A percentile compares a stretch with the other conserved stretches of the same genome.
Conservation (phyloP, 2,113 vertebrate genomes). For the Austrofundulus limnaeus region DNA sequence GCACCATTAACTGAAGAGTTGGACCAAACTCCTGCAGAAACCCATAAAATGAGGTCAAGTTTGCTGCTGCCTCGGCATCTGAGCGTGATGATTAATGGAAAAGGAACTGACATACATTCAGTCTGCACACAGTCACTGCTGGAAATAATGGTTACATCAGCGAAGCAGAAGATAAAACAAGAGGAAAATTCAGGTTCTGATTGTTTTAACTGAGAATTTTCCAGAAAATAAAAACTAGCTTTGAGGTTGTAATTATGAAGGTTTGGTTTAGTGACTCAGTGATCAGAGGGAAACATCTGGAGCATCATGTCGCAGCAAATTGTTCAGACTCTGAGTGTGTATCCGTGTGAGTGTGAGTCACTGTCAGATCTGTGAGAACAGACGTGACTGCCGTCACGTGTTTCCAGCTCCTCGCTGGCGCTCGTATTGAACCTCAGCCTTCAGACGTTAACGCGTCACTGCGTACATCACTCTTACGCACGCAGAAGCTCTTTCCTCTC, state of each 20-base stretch:
- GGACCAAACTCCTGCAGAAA: constrained; percentile 14
- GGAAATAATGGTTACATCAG: not conserved
- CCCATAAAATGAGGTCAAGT: constrained; percentile 40
- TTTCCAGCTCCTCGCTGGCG: constrained; percentile 22
- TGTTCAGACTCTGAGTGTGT: constrained; percentile 17
- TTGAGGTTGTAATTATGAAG: constrained; percentile 2
- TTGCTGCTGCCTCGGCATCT: constrained; percentile 23
- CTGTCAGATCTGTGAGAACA: constrained; percentile 52
- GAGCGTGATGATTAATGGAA: constrained; percentile 28
- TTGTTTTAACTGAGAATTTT: not conserved
- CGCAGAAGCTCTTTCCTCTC: constrained; percentile 15
- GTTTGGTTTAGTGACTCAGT: constrained; percentile 10
- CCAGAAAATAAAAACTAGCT: not conserved
- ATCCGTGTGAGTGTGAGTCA: constrained; percentile 5
- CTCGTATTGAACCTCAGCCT: constrained; percentile 14
- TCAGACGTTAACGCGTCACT: constrained; percentile 10
- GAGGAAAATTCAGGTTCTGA: not conserved
- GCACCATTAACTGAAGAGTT: not conserved
- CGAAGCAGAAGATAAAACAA: constrained; percentile 1
- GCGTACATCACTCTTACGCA: constrained; percentile 11
- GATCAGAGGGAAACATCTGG: constrained; percentile 58
- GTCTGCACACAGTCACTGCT: not conserved
- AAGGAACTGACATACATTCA: constrained; percentile 2
- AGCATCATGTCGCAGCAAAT: constrained; percentile 26
- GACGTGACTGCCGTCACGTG: constrained; percentile 51